Percentiles rank a stretch among this genome's conserved stretches.
Evolutionary conservation across 1,140 invertebrate species (phyloP).

Genomic region (Drosophila truncata): DNA sequence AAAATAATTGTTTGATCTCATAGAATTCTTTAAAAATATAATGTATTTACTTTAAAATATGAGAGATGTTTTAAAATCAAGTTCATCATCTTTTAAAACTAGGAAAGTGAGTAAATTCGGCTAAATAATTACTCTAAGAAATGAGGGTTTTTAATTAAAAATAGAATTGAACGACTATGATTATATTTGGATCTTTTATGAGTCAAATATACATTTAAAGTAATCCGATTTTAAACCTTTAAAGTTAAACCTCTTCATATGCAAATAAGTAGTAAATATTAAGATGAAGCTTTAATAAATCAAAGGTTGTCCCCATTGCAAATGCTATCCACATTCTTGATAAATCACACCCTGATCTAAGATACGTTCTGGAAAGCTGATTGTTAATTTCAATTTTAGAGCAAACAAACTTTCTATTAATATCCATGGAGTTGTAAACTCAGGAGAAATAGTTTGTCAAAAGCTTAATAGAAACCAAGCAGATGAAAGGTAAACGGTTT

Average conservation of each 20-base stretch:
- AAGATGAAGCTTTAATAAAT: neutral
- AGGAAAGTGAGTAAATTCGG: neutral
- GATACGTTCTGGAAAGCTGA: no score
- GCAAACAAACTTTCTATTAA: neutral
- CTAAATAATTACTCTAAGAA: neutral
- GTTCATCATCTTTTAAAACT: neutral
- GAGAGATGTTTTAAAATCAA: neutral
- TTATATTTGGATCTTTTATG: neutral
- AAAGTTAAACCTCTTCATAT: neutral
- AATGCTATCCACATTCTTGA: no score
- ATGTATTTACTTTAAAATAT: neutral
- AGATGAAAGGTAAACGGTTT: neutral
- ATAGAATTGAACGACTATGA: neutral
- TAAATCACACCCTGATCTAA: neutral
- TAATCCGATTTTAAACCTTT: neutral
- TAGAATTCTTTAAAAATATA: no score
- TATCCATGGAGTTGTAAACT: neutral
- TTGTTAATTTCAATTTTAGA: neutral
- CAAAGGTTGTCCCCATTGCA: neutral
- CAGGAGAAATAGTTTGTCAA: neutral
- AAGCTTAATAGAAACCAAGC: neutral
- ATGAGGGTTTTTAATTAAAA: neutral
- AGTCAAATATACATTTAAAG: neutral
- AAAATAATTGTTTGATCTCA: no score
- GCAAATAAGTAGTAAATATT: neutral